Base-by-base conservation (phyloP, 2,113 vertebrate genomes). In the Mionectes macconnelli region DNA sequence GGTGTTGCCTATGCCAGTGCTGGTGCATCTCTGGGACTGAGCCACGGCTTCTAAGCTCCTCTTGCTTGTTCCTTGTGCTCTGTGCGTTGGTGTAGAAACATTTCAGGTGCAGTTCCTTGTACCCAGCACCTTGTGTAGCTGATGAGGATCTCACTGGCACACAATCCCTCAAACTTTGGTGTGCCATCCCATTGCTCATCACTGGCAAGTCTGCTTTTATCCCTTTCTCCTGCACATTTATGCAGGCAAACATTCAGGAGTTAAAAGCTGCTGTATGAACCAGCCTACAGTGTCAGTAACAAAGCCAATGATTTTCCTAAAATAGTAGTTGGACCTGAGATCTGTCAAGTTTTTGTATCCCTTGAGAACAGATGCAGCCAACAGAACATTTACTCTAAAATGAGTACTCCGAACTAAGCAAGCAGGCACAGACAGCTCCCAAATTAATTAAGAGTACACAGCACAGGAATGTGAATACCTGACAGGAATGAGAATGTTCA, bases 191-290 rank as follows among this genome's bases (percentile, higher is more conserved):
- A 68, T 35, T 76, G 45, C 20, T 40, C 39, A 40, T 60, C 2
- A 20, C n/a, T 31, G 33, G 28, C 0, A 1, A 74, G 23, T 28
- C 19, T 74, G 0, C 0, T 74, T 67, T 30, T 17, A 12, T 39
- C 39, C 20, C 13, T 60, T 68, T 53, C 23, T 7, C n/a, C 53
- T 14, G n/a, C 14, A 35, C 4, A 23, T 28, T 40, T n/a, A 62
- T 52, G 28, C 39, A 73, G 47, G 39, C 22, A 93, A 73, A 78
- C 4, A 60, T 39, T 66, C 15, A 4, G 4, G 12, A 79, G 10
- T 52, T 74, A 35, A 39, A 93, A 90, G 73, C 18, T 59, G 15
- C 8, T 28, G 11, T 39, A 37, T n/a, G 44, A 67, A 40, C 20
- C 67, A 83, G 21, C 20, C 53, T 85, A 42, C 24, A 33, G 14